These are phyloP conservation scores for Leptopilina drosophilae DNA, from an alignment of 2,888 invertebrate genomes.

Conservation along the genomic window DNA sequence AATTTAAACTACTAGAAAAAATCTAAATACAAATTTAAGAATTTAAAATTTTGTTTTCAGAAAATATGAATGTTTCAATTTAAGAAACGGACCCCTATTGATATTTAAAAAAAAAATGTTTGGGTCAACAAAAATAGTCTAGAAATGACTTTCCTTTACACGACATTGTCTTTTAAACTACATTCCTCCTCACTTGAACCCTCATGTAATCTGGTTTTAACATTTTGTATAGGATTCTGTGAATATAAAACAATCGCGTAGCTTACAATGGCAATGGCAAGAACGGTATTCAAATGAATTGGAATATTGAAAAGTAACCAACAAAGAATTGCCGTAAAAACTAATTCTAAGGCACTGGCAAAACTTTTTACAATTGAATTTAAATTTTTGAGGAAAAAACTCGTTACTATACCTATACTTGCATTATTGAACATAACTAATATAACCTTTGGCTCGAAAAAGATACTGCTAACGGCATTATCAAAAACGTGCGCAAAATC, in stretches of 20 bases:
- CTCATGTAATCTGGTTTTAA: slow-evolving; percentile 50
- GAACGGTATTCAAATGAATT: slow-evolving; percentile 88
- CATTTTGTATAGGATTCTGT: slow-evolving; percentile 87
- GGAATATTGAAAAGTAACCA: slow-evolving; percentile 91
- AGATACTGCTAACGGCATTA: slow-evolving; percentile 77
- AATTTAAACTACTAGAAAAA: too few species aligned
- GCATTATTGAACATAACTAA: slow-evolving; percentile 93
- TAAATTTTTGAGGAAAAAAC: slow-evolving; percentile 93
- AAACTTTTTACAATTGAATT: slow-evolving; percentile 98
- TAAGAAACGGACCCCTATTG: too few species aligned
- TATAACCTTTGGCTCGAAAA: slow-evolving; percentile 85
- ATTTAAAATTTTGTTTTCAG: too few species aligned
- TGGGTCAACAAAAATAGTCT: too few species aligned
- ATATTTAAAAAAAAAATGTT: too few species aligned
- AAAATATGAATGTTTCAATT: too few species aligned
- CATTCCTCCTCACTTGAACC: slow-evolving; percentile 40
- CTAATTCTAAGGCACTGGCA: slow-evolving; percentile 93
- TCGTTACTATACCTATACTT: slow-evolving; percentile 94
- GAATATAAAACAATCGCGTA: slow-evolving; percentile 92
- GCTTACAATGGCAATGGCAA: slow-evolving; percentile 90
- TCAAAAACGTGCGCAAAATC: slow-evolving; percentile 82
- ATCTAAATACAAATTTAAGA: too few species aligned
- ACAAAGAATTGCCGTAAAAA: slow-evolving; percentile 93
- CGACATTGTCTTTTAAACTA: slow-evolving; percentile 32
- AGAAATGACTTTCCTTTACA: background rate